Conservation (phyloP, 2,797 vertebrate genomes). For the Pipistrellus nathusii region DNA sequence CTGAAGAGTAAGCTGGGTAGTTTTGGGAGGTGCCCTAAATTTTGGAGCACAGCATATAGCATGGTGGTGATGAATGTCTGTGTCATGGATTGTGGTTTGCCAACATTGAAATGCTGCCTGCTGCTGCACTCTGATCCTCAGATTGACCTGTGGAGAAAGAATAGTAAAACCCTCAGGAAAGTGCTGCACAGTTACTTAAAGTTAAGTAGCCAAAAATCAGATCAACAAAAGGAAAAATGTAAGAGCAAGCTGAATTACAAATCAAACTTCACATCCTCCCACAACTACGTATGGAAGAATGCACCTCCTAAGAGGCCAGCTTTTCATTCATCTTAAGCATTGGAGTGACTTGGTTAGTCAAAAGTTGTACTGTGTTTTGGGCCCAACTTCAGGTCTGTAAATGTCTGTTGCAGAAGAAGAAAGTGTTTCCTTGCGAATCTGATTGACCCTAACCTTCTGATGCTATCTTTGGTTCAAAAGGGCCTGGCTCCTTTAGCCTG, state of each 20-base stretch:
- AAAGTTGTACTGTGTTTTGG: background rate
- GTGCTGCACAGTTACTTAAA: background rate
- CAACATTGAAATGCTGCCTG: background rate
- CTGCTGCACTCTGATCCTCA: background rate
- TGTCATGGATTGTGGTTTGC: background rate
- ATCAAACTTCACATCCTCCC: background rate
- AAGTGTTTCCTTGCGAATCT: background rate
- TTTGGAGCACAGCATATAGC: background rate
- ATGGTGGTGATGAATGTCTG: background rate
- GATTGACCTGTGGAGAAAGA: background rate
- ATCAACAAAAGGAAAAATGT: background rate
- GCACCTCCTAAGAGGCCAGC: background rate
- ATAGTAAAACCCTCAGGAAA: background rate
- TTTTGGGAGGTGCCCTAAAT: background rate
- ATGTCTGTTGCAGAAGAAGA: background rate
- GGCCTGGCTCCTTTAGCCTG: background rate
- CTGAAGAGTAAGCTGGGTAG: background rate
- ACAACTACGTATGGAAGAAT: background rate
- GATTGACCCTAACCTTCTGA: background rate
- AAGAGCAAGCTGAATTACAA: background rate
- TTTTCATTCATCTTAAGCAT: background rate
- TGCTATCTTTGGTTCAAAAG: background rate
- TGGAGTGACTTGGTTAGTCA: background rate
- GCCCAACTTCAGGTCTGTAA: slow-evolving; percentile 4
- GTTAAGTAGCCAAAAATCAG: background rate